Evolutionary conservation across 2,888 invertebrate species (phyloP).

Genomic region (Pyralis farinalis): DNA sequence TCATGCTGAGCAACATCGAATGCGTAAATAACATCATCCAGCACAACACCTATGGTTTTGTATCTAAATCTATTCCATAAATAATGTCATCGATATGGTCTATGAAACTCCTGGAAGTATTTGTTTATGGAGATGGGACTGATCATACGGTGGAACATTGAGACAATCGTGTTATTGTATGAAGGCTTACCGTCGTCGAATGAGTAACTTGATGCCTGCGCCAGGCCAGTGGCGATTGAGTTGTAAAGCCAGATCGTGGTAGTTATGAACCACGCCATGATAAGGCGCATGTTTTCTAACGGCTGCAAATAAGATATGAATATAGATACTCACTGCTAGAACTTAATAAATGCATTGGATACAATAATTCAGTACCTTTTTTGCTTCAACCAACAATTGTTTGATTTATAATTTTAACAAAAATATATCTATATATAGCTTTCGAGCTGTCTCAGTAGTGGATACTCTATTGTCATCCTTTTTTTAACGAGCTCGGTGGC

Average conservation of each 20-base stretch:
- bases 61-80: slow-evolving; percentile 13
- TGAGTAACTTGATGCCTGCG: slow-evolving; percentile 71
- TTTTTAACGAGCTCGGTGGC: too few species aligned
- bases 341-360: too few species aligned
- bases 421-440: too few species aligned
- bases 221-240: slow-evolving; percentile 69
- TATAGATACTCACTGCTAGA: too few species aligned
- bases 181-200: slow-evolving; percentile 61
- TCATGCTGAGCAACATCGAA: slow-evolving; percentile 59
- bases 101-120: slow-evolving; percentile 3
- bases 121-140: slow-evolving; percentile 4
- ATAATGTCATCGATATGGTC: slow-evolving; percentile 3
- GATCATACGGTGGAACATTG: background rate
- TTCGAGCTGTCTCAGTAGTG: too few species aligned
- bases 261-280: slow-evolving; percentile 81
- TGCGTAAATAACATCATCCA: slow-evolving; percentile 23
- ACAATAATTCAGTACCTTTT: too few species aligned
- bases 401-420: too few species aligned
- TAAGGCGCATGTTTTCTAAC: slow-evolving; percentile 75
- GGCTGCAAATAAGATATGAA: slow-evolving; percentile 64
- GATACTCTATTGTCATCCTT: too few species aligned
- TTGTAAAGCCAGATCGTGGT: slow-evolving; percentile 81
- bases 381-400: too few species aligned
- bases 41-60: slow-evolving; percentile 23
- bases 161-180: background rate